Evolutionary conservation across 64 coral and sea anemone genomes (phyloP), one percentile per base, ranked within the genome.

Genomic region (Pachyseris speciosa): DNA sequence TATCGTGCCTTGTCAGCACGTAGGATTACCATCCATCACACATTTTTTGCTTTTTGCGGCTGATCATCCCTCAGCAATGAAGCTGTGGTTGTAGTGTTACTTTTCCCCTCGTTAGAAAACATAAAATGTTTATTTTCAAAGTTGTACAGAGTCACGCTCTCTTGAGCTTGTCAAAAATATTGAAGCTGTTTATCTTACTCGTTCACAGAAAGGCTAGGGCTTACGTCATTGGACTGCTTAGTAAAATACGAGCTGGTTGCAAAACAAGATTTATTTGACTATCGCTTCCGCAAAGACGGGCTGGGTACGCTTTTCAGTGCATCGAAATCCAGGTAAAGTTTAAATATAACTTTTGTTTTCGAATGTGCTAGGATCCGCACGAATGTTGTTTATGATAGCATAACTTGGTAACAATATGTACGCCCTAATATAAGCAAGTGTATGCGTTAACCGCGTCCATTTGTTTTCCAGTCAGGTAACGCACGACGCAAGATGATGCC

Each of bases 81-180:
- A 13, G 52, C 44, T 57, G 16, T 57, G 19, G 15, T 13, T 20
- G 12, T 19, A 19, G 4, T 57, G 22, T 13, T 20, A 5, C 22
- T 57, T 57, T 57, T 20, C 52, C 22, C 13, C 8, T 9, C 1
- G 13, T 13, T 4, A 20, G 52, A 57, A 55, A 57, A 57, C 52
- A 57, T 20, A 13, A 57, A 57, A 57, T 1, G 52, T 57, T 15
- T 19, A 20, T 20, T 57, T 57, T 15, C 16, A 4, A 20, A 20
- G 22, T 15, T 19, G 52, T 57, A 4, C 52, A 57, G 52, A 4
- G 28, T 67, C 34, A 30, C 28, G 30, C 6, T 12, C 64, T 11
- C 30, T 67, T 67, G 17, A 67, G 26, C 31, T 30, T 67, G 64
- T 67, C 64, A 67, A 67, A 67, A 67, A 67, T 34, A 67, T 34